phyloP scores from a whole-genome alignment of 2,888 invertebrate species.

The Drosophila prolongata region DNA sequence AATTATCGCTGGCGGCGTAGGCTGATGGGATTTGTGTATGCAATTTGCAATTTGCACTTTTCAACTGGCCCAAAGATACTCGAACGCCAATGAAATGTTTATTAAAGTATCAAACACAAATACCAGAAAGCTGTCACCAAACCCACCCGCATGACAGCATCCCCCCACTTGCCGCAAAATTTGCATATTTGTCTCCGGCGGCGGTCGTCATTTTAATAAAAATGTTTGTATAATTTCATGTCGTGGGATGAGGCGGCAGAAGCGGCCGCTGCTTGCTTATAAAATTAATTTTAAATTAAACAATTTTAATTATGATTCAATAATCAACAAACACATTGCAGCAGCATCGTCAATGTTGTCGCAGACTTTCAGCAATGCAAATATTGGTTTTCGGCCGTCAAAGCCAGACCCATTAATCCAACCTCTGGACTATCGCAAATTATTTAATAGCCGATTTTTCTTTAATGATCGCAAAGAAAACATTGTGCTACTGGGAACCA shows the following conservation, averaged over 20 bases:
- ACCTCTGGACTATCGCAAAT: conserved; percentile 11
- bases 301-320: conserved; percentile 62
- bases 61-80: conserved; percentile 28
- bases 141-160: conserved; percentile 10
- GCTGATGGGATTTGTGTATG: conserved; percentile 36
- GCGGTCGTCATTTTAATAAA: conserved; percentile 55
- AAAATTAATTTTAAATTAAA: conserved; percentile 61
- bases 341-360: conserved; percentile 39
- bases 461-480: conserved; percentile 26
- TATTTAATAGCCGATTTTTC: conserved; percentile 52
- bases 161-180: conserved; percentile 36
- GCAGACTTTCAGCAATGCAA: conserved; percentile 49
- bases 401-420: conserved; percentile 2
- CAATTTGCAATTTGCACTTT: conserved; percentile 56
- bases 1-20: conserved; percentile 27
- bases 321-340: conserved; percentile 48
- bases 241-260: conserved; percentile 19
- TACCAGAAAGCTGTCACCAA: conserved; percentile 36
- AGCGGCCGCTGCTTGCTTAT: conserved; percentile 44
- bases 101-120: conserved; percentile 56
- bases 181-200: conserved; percentile 58
- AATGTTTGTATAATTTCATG: conserved; percentile 56
- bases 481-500: conserved; percentile 5
- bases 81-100: conserved; percentile 39
- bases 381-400: conserved; percentile 42